These are phyloP conservation scores for Ephestia elutella DNA, from an alignment of 1,140 invertebrate genomes.

Conservation along the genomic window DNA sequence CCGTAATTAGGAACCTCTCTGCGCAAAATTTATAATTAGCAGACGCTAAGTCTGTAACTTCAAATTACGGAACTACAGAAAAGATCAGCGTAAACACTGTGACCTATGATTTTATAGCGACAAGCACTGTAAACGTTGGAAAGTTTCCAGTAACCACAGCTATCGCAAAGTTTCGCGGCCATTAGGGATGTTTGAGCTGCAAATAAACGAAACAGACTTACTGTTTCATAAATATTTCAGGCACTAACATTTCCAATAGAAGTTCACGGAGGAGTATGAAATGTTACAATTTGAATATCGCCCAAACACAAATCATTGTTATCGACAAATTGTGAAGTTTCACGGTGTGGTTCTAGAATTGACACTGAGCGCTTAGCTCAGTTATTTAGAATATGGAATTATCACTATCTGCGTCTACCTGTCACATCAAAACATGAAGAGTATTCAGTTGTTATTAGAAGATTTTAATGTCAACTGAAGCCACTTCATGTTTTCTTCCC, in stretches of 20 bases:
- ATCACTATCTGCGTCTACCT: too few relatives aligned
- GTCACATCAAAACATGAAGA: too few relatives aligned
- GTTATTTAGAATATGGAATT: not conserved
- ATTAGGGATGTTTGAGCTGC: not conserved
- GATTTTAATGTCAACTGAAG: too few relatives aligned
- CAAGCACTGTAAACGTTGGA: not conserved
- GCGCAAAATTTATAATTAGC: not conserved
- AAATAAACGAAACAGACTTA: slow-evolving; percentile 2
- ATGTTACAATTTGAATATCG: not conserved
- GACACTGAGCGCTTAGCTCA: not conserved
- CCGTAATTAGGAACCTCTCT: not conserved
- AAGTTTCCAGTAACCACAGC: not conserved
- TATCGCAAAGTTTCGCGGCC: not conserved
- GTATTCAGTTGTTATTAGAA: too few relatives aligned
- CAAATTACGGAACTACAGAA: not conserved
- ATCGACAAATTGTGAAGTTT: slow-evolving; percentile 4
- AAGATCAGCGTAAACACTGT: not conserved
- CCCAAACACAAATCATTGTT: not conserved
- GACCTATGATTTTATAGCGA: not conserved
- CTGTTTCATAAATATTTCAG: not conserved
- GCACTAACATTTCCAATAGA: not conserved
- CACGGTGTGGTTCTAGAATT: not conserved
- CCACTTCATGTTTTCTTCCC: too few relatives aligned
- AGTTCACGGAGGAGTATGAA: not conserved
- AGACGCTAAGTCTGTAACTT: not conserved